Base-by-base conservation (phyloP, 2,888 invertebrate species). In the Ornithoptera priamus region DNA sequence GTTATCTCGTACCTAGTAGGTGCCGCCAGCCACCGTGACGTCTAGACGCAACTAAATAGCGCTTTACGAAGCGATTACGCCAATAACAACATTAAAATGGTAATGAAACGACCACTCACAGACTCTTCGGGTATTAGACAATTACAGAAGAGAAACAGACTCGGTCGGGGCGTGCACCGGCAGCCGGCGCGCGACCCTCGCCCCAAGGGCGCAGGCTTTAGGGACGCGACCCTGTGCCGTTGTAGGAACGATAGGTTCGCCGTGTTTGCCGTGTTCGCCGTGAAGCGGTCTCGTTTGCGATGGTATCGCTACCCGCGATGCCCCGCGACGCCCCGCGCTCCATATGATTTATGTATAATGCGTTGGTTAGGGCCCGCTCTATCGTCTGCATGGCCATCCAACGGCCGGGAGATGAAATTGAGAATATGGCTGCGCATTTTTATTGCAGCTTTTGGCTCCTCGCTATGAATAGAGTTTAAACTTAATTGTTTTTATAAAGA, bases 11-110 rank as follows among this genome's bases (percentile, higher is more conserved):
- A 64, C 57, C 66, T 59, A 69, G 57, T 64, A 66, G 58, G 62
- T 70, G 69, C 67, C 69, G 76, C 75, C 80, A 80, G 75, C 76
- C 78, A 80, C 83, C 81, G 82, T 84, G 80, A 84, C 83, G 88
- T 87, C 89, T 90, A 89, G 90, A 88, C 90, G 85, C 80, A 84
- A 79, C 83, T 83, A 82, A 87, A 87, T 83, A 81, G 81, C 77
- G 83, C 82, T 85, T 85, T 85, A 85, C 82, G 78, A 81, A 80
- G 77, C 82, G 81, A 87, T 88, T 83, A 85, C 84, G 80, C 79
- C 83, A 82, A 83, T 85, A 86, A 81, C 80, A 78, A 83, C 87
- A 86, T 88, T 88, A 82, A 89, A 87, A 89, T 89, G 89, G 80
- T 85, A 89, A 89, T 88, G 76, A 75, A 81, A 85, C 81, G 81